Base-by-base conservation (phyloP, 2,797 vertebrate species). In the Lepus oiostolus region DNA sequence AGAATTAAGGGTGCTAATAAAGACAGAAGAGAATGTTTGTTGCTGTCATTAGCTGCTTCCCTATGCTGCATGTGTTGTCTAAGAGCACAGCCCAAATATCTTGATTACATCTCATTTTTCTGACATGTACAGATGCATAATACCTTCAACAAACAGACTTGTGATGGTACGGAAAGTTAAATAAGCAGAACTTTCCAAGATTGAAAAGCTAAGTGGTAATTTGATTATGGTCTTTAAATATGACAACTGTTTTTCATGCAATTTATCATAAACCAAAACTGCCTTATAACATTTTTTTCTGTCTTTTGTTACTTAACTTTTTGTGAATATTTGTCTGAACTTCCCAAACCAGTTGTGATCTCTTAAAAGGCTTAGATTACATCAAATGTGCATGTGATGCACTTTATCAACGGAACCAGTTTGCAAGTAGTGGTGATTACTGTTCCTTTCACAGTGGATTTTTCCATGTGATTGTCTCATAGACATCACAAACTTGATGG, bases 191-290 rank as follows among this genome's bases (percentile, higher is more conserved):
- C 58, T 83, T 87, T 5, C 67, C 84, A 84, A 95, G 71, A 89
- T 77, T 77, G 52, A 65, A 95, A 95, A 93, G 70, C 22, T 94
- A 60, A 81, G 10, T 93, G 74, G 38, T 84, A 58, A 81, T 85
- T 96, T 95, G 72, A 94, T 96, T 95, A 63, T 79, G 32, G 47
- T 88, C 71, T 90, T 95, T 70, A 95, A 65, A 62, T 95, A 70
- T 92, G 88, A 42, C 38, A 88, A 38, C 35, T 76, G 30, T 86
- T 94, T 88, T 91, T 52, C 58, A 81, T 93, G 35, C 16, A 62
- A 21, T 90, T 75, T 30, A 85, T 93, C 58, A 79, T 75, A 88
- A 93, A n/a, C 54, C 38, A 52, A 54, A 93, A 92, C 32, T 77
- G 26, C 75, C 63, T 88, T 85, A 30, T n/a, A 88, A 50, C 8